These are phyloP conservation scores for Drosophila subquinaria DNA, from an alignment of 2,888 invertebrate genomes.

Conservation along the genomic window DNA sequence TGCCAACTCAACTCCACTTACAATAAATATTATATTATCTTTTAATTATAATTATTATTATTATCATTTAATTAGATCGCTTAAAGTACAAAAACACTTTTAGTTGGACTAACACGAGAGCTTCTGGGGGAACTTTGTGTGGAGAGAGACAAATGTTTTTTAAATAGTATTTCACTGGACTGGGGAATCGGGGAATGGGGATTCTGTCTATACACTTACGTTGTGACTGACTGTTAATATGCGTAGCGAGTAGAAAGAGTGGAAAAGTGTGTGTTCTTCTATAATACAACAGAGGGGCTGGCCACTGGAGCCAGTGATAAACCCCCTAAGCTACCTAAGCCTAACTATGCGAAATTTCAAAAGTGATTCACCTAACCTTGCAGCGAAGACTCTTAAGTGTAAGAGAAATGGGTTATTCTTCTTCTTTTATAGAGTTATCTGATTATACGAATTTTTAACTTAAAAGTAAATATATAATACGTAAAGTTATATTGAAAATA, in stretches of 20 bases:
- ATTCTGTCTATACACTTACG: slow-evolving; percentile 75
- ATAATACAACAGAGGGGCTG: slow-evolving; percentile 80
- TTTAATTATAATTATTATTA: slow-evolving; percentile 57
- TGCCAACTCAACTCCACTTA: slow-evolving; percentile 78
- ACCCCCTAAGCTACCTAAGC: slow-evolving; percentile 57
- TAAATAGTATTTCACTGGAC: slow-evolving; percentile 4
- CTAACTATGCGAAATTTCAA: slow-evolving; percentile 67
- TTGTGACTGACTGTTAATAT: slow-evolving; percentile 43
- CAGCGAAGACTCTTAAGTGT: slow-evolving; percentile 10
- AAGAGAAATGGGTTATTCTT: background rate
- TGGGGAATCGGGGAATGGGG: background rate
- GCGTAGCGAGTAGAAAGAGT: slow-evolving; percentile 81
- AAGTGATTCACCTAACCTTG: slow-evolving; percentile 37
- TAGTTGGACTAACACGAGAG: slow-evolving; percentile 81
- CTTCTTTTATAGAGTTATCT: no score
- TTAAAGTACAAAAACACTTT: slow-evolving; percentile 79
- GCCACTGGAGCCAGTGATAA: slow-evolving; percentile 39
- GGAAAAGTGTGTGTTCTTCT: slow-evolving; percentile 78
- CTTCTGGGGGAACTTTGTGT: slow-evolving; percentile 15
- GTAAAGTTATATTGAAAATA: no score
- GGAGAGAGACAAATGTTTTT: slow-evolving; percentile 7
- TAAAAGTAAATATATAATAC: no score
- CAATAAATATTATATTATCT: slow-evolving; percentile 41
- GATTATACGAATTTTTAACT: no score
- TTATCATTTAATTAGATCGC: slow-evolving; percentile 69